phyloP scores from a whole-genome alignment of 2,113 vertebrate species.

The Brienomyrus brachyistius region DNA sequence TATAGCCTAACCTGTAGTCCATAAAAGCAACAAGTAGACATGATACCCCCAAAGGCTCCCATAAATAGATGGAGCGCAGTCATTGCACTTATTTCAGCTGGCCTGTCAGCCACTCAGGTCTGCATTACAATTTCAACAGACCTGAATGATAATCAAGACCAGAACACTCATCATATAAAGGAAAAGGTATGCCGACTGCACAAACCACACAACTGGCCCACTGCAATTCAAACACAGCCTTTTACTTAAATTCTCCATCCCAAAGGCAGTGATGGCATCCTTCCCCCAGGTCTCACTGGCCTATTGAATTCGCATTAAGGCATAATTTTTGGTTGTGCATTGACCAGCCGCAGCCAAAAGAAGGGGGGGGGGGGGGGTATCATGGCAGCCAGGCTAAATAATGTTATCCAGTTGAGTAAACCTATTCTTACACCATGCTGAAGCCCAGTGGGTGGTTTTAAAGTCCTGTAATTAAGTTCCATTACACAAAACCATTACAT shows the following conservation, averaged over 20 bases:
- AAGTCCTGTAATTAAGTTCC: slow-evolving; percentile 78
- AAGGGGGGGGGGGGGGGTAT: slow-evolving; percentile 49
- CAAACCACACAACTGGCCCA: not conserved
- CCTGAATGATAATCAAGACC: not conserved
- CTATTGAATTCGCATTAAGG: slow-evolving; percentile 78
- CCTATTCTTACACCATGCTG: slow-evolving; percentile 73
- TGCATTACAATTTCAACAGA: not conserved
- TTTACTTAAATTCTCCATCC: not conserved
- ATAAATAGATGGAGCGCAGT: not conserved
- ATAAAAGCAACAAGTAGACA: not conserved
- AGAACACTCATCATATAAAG: not conserved
- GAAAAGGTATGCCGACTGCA: not conserved
- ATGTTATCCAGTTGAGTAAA: slow-evolving; percentile 83
- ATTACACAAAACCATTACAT: slow-evolving; percentile 78
- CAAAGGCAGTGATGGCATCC: slow-evolving; percentile 65
- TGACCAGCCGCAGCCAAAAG: slow-evolving; percentile 66
- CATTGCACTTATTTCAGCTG: not conserved
- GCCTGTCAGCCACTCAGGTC: not conserved
- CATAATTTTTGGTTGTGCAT: slow-evolving; percentile 79
- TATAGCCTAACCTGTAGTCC: not conserved
- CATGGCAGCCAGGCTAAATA: slow-evolving; percentile 78
- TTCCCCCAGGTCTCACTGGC: slow-evolving; percentile 66
- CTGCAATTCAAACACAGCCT: not conserved
- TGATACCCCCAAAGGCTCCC: not conserved
- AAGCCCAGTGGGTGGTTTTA: slow-evolving; percentile 80